Evolutionary conservation across 2,888 invertebrate species (phyloP).

Genomic region (Yponomeuta evonymella): DNA sequence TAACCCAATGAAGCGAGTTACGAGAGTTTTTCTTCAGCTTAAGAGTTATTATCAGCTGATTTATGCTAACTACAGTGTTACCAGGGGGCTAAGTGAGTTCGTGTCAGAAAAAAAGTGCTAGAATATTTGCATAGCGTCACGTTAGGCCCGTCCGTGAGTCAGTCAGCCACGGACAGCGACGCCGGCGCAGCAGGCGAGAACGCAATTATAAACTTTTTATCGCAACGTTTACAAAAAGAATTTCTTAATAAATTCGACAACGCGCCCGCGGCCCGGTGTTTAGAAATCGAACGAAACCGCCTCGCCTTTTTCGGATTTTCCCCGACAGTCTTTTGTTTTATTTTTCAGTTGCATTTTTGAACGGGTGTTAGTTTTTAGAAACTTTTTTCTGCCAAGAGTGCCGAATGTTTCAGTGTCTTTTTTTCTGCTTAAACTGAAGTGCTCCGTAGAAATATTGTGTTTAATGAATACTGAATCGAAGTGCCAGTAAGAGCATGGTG

Average conservation of each 20-base stretch:
- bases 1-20: conserved; percentile 62
- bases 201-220: conserved; percentile 50
- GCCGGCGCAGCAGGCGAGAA: conserved; percentile 47
- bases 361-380: conserved; percentile 18
- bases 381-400: conserved; percentile 20
- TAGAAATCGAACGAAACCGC: conserved; percentile 51
- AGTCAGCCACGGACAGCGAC: conserved; percentile 37
- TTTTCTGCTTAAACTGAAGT: neutral
- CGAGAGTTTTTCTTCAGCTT: conserved; percentile 36
- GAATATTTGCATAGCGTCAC: conserved; percentile 49
- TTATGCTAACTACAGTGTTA: conserved; percentile 23
- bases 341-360: conserved; percentile 35
- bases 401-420: conserved; percentile 19
- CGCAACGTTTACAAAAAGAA: conserved; percentile 34
- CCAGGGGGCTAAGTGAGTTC: neutral
- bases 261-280: conserved; percentile 27
- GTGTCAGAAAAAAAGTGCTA: conserved; percentile 44
- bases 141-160: conserved; percentile 49
- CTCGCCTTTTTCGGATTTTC: conserved; percentile 26
- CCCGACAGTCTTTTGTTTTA: conserved; percentile 7
- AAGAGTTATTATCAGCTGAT: conserved; percentile 25
- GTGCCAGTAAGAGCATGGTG: conserved; percentile 38
- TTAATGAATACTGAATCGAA: neutral
- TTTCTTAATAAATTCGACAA: conserved; percentile 55
- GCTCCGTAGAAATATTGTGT: neutral